These are phyloP conservation scores for Heterochromis multidens DNA, from an alignment of 2,113 vertebrate species.

Conservation along the genomic window DNA sequence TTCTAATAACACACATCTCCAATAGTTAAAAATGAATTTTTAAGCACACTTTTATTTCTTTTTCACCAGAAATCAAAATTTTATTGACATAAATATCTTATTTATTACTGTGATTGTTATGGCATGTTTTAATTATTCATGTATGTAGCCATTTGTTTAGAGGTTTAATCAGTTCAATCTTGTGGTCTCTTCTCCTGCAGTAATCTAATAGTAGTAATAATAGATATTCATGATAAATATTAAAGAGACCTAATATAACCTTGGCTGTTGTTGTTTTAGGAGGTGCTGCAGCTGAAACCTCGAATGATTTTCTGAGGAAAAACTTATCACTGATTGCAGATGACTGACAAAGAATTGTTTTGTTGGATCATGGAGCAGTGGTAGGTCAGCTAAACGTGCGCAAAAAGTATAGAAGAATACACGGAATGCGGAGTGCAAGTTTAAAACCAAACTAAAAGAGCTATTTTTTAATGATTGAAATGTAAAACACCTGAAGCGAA, in stretches of 20 bases:
- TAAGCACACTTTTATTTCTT: fast-evolving
- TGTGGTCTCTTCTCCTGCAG: background rate
- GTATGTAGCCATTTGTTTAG: background rate
- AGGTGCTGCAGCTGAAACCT: too few relatives aligned
- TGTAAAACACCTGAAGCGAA: too few relatives aligned
- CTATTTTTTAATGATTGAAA: too few relatives aligned
- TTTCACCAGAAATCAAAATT: background rate
- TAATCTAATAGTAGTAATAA: background rate
- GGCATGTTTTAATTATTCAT: background rate
- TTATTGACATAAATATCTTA: background rate
- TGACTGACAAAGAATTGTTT: too few relatives aligned
- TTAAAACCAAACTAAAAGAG: too few relatives aligned
- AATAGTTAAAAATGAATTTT: background rate
- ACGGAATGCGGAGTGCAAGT: too few relatives aligned
- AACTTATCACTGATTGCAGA: too few relatives aligned
- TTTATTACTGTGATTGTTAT: background rate
- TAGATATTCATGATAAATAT: background rate
- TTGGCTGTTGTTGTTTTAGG: background rate
- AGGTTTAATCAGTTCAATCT: background rate
- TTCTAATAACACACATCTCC: fast-evolving
- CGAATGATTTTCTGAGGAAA: too few relatives aligned
- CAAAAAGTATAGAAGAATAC: too few relatives aligned
- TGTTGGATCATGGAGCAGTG: too few relatives aligned
- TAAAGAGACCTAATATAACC: background rate
- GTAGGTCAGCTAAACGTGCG: too few relatives aligned